Conservation (phyloP, 2,797 vertebrate genomes). For the Helicolenus hilgendorfi region DNA sequence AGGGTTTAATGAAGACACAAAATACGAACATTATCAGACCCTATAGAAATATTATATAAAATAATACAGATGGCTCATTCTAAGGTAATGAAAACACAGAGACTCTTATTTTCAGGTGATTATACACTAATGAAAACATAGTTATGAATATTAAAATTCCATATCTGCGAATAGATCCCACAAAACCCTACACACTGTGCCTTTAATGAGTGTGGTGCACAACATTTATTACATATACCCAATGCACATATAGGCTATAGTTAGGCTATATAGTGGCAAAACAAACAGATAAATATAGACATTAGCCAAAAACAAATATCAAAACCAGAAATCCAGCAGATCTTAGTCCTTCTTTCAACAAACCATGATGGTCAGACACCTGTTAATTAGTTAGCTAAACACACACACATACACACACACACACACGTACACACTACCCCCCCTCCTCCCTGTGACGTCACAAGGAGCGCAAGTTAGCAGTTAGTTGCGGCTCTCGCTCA, state of each 20-base stretch:
- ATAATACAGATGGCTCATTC: not conserved
- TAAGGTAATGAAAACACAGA: too few relatives aligned
- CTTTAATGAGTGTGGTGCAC: too few relatives aligned
- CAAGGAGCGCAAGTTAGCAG: conserved; percentile 44
- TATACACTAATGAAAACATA: too few relatives aligned
- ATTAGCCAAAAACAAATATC: too few relatives aligned
- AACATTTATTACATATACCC: too few relatives aligned
- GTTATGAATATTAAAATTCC: too few relatives aligned
- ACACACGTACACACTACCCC: not conserved
- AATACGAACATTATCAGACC: not conserved
- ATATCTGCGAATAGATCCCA: too few relatives aligned
- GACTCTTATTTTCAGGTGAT: too few relatives aligned
- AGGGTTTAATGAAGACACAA: not conserved
- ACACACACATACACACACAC: not conserved
- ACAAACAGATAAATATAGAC: too few relatives aligned
- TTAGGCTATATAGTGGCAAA: too few relatives aligned
- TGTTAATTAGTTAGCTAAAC: not conserved
- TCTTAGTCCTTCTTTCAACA: not conserved
- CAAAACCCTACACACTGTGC: too few relatives aligned
- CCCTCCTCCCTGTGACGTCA: conserved; percentile 60
- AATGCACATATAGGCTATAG: too few relatives aligned
- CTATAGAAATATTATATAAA: not conserved
- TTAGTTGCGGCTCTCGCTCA: conserved; percentile 35
- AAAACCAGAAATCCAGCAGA: not conserved
- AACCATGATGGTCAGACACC: not conserved